A percentile compares a stretch with the other conserved stretches of the same genome.
These are phyloP conservation scores for Halcyon chelicuti DNA, from an alignment of 2,797 vertebrate genomes.

Conservation along the genomic window DNA sequence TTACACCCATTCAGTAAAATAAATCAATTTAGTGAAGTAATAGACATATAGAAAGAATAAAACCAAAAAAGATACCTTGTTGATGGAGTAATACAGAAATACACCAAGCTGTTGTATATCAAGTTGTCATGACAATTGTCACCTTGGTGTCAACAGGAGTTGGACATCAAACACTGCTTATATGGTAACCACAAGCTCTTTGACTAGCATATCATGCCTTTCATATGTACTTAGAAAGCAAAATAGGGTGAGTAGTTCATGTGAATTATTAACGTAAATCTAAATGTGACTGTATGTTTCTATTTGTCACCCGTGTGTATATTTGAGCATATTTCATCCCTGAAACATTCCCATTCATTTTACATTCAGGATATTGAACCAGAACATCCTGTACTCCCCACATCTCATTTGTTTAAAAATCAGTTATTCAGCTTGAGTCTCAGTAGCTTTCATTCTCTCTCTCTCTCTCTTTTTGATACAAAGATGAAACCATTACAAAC, in stretches of 20 bases:
- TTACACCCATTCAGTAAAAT: background rate
- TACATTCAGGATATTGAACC: background rate
- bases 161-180: background rate
- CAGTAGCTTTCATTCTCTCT: background rate
- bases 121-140: background rate
- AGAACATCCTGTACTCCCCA: background rate
- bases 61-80: background rate
- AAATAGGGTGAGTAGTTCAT: background rate
- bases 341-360: background rate
- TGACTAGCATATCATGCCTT: background rate
- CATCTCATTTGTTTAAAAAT: rapidly evolving
- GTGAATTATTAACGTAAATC: background rate
- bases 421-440: background rate
- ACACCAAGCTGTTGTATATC: background rate
- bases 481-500: background rate
- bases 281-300: background rate
- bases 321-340: background rate
- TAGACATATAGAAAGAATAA: background rate
- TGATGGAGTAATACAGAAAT: background rate
- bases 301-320: background rate
- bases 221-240: background rate
- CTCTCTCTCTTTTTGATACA: background rate
- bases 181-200: background rate
- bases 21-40: background rate
- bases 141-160: background rate